phyloP scores from a whole-genome alignment of 2,113 vertebrate genomes.

The Notechis scutatus region DNA sequence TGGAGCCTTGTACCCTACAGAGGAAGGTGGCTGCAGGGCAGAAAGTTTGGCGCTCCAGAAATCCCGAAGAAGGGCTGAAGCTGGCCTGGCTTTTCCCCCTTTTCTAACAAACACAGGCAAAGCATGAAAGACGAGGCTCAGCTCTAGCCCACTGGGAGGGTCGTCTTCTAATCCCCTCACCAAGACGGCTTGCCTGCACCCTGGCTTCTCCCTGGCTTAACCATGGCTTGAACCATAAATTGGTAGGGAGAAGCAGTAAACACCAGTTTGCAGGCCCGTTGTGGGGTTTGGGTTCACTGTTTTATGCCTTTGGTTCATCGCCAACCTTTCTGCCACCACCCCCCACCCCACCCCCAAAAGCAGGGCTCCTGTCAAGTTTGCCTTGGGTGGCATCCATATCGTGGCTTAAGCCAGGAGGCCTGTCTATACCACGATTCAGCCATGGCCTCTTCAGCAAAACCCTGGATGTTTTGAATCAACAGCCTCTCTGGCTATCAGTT shows the following conservation, averaged over 20 bases:
- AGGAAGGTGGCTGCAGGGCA: not conserved
- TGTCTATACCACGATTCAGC: rapidly evolving
- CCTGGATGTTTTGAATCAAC: not conserved
- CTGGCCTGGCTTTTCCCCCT: not conserved
- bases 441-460: not conserved
- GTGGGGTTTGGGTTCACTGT: not conserved
- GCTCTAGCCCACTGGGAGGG: not conserved
- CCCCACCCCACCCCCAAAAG: not conserved
- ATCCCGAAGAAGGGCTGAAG: not conserved
- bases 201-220: not conserved
- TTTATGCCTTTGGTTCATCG: not conserved
- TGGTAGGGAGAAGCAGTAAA: not conserved
- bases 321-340: not conserved
- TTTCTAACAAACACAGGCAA: not conserved
- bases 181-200: not conserved
- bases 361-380: not conserved
- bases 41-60: not conserved
- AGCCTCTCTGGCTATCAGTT: not conserved
- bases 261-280: not conserved
- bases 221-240: not conserved
- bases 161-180: not conserved
- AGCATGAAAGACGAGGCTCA: not conserved
- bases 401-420: not conserved
- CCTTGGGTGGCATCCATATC: not conserved
- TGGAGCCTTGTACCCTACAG: not conserved